phyloP scores from a whole-genome alignment of 2,797 vertebrate genomes.

The Chiloscyllium punctatum region DNA sequence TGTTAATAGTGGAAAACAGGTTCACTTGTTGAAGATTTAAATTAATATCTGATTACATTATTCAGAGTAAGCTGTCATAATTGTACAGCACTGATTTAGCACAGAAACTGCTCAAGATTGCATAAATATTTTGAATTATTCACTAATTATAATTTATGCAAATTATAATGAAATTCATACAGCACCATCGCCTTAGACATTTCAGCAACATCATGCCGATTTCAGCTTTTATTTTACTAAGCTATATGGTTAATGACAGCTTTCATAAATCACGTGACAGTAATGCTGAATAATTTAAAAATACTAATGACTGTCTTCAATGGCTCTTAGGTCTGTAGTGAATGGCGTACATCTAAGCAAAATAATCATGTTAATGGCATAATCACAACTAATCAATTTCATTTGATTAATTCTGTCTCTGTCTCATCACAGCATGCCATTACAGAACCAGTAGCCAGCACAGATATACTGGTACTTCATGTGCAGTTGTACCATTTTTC shows the following conservation, averaged over 20 bases:
- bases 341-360: constrained; percentile 5
- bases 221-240: constrained; percentile 6
- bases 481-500: neutral
- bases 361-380: constrained; percentile 23
- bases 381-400: constrained; percentile 29
- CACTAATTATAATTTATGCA: neutral
- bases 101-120: neutral
- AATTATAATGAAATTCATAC: neutral
- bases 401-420: neutral
- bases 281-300: constrained; percentile 27
- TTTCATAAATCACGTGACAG: neutral
- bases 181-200: neutral
- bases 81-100: neutral
- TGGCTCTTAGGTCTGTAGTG: neutral
- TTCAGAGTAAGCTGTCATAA: neutral
- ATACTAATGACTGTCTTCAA: constrained; percentile 23
- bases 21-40: constrained; percentile 9
- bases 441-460: neutral
- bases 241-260: constrained; percentile 8
- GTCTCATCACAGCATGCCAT: neutral
- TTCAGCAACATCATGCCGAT: neutral
- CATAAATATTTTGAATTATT: constrained; percentile 36
- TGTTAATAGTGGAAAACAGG: neutral
- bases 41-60: constrained; percentile 25
- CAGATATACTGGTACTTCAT: neutral